phyloP scores from a whole-genome alignment of 2,113 vertebrate species.

The Bubo bubo region DNA sequence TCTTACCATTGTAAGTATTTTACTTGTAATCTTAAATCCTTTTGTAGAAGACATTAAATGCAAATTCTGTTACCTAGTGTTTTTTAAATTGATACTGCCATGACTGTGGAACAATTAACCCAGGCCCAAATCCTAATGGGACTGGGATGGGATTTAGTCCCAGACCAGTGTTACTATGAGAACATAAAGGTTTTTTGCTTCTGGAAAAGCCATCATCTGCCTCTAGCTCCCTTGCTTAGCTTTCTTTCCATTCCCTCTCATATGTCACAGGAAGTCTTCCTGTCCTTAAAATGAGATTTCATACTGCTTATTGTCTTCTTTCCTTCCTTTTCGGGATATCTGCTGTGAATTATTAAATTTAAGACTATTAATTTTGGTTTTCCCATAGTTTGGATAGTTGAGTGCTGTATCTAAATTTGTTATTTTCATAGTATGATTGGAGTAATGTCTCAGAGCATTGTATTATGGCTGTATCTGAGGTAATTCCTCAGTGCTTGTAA shows the following conservation, averaged over 20 bases:
- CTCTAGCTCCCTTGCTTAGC: not conserved
- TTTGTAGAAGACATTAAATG: not conserved
- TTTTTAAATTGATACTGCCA: not conserved
- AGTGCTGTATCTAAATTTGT: not conserved
- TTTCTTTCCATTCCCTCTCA: not conserved
- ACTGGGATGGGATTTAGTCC: not conserved
- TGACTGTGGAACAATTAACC: not conserved
- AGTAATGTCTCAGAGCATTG: not conserved
- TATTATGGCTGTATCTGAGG: not conserved
- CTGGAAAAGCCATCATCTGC: not conserved
- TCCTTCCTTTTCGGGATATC: not conserved
- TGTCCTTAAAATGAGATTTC: not conserved
- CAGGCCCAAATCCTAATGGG: not conserved
- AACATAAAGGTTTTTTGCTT: not conserved
- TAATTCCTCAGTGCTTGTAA: not conserved
- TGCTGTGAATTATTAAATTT: not conserved
- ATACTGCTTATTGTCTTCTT: not conserved
- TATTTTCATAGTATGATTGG: not conserved
- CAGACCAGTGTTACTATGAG: not conserved
- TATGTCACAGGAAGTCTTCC: not conserved
- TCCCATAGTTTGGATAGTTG: not conserved
- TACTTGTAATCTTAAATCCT: not conserved
- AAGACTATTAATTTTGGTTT: not conserved
- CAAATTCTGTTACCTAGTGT: not conserved
- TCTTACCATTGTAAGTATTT: constrained; percentile 20